phyloP scores from a whole-genome alignment of 2,797 vertebrate genomes.

The Phrynocephalus vlangalii region DNA sequence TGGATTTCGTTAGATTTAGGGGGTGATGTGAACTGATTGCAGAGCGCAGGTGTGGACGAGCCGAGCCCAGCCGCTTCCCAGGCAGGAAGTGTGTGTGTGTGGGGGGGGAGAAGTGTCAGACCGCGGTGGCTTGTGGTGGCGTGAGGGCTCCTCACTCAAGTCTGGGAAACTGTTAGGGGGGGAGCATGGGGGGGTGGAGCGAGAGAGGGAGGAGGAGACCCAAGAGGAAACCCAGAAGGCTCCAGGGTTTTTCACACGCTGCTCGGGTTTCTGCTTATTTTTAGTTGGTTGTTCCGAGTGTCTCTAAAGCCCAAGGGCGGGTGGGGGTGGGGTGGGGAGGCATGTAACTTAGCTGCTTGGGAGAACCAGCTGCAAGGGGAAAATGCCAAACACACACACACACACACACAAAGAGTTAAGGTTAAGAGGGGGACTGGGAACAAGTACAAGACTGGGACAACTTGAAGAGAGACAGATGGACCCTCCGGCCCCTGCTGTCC shows the following conservation, averaged over 20 bases:
- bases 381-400: neutral
- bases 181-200: rapidly evolving
- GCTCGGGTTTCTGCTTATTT: neutral
- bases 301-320: neutral
- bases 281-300: neutral
- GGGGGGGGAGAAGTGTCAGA: neutral
- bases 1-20: conserved; percentile 67
- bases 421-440: neutral
- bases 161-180: neutral
- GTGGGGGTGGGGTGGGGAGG: neutral
- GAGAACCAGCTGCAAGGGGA: neutral
- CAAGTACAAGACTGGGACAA: neutral
- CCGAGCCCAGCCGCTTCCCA: neutral
- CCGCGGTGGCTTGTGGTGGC: neutral
- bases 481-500: neutral
- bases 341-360: neutral
- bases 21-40: conserved; percentile 48
- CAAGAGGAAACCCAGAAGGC: neutral
- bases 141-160: neutral
- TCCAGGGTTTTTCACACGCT: neutral
- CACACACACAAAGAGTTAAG: neutral
- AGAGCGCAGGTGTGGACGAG: conserved; percentile 10
- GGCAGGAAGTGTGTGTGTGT: conserved; percentile 13
- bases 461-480: neutral
- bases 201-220: neutral